Evolutionary conservation across 2,888 invertebrate genomes (phyloP).

Genomic region (Tipula unca): DNA sequence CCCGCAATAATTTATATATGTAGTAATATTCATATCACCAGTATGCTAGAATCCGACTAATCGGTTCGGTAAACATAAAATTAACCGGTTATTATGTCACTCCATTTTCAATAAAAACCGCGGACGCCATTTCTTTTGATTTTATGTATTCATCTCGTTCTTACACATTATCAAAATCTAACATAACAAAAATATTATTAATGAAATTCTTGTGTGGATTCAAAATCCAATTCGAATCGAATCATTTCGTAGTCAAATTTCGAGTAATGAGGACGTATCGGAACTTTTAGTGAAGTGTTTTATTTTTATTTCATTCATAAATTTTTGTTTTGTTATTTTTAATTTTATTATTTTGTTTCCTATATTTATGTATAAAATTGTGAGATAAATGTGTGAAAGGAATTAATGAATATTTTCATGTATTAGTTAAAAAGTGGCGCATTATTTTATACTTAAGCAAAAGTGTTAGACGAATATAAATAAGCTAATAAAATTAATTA

Average conservation of each 20-base stretch:
- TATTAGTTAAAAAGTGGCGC: not conserved
- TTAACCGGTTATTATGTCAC: not conserved
- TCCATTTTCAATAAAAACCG: not conserved
- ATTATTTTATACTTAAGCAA: not conserved
- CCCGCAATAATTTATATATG: too few species aligned
- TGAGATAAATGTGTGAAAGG: not conserved
- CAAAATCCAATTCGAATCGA: not conserved
- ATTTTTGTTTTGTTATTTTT: not conserved
- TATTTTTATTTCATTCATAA: not conserved
- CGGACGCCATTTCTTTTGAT: not conserved
- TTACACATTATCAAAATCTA: not conserved
- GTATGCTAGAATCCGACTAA: too few species aligned
- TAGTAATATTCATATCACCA: too few species aligned
- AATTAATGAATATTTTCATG: not conserved
- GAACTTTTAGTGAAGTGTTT: not conserved
- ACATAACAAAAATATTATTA: not conserved
- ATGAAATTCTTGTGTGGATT: not conserved
- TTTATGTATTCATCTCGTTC: not conserved
- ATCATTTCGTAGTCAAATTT: not conserved
- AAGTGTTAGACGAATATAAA: not conserved
- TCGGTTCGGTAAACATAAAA: not conserved
- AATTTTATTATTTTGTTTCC: not conserved
- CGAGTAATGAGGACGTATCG: not conserved
- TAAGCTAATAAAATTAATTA: not conserved
- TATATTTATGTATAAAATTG: not conserved